Conservation (phyloP, 2,113 vertebrate species). For the Centropristis striata region DNA sequence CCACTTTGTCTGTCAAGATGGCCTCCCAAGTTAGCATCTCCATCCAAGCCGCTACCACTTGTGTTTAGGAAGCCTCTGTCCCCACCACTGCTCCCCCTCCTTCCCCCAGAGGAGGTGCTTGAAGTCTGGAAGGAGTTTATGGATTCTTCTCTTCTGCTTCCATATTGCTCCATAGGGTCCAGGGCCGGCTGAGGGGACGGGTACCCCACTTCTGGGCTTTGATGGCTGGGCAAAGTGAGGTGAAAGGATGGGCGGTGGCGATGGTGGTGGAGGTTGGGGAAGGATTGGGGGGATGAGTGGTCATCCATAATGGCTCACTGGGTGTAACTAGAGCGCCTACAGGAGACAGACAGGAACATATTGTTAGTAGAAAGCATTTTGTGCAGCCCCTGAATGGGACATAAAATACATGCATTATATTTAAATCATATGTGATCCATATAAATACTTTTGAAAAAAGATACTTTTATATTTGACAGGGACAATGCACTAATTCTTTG, state of each 20-base stretch:
- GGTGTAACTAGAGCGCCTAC: constrained; percentile 51
- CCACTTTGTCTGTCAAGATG: constrained; percentile 33
- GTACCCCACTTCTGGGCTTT: constrained; percentile 54
- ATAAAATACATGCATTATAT: no score
- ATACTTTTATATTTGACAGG: no score
- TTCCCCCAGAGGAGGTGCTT: neutral
- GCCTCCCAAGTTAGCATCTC: constrained; percentile 40
- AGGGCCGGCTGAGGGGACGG: constrained; percentile 38
- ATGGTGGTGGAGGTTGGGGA: constrained; percentile 64
- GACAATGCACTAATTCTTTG: no score
- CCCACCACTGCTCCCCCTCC: constrained; percentile 6
- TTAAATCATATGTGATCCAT: no score
- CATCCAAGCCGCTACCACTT: constrained; percentile 36
- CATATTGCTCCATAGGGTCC: constrained; percentile 54
- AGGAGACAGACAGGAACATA: constrained; percentile 19
- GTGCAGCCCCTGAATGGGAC: no score
- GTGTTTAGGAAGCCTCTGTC: constrained; percentile 41
- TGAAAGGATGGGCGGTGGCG: constrained; percentile 49
- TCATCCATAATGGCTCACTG: constrained; percentile 67
- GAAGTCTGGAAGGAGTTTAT: constrained; percentile 25
- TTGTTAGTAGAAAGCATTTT: no score
- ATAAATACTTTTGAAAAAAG: no score
- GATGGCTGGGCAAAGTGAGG: constrained; percentile 41
- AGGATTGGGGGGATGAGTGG: constrained; percentile 55
- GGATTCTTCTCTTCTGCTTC: constrained; percentile 33